Evolutionary conservation across 2,113 vertebrate genomes (phyloP).

Genomic region (Centropus bengalensis): DNA sequence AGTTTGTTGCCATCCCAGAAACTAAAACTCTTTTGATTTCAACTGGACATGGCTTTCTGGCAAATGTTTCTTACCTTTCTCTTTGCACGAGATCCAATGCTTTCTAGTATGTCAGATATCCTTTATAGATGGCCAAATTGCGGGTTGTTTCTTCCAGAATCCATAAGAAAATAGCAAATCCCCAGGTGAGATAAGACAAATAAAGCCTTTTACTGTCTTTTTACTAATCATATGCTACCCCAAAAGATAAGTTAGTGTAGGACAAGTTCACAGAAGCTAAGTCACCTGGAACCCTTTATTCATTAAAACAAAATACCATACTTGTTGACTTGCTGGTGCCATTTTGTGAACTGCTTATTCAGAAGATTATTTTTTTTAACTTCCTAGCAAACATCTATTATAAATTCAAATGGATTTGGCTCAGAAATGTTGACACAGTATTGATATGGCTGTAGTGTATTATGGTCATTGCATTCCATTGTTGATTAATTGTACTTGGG

Average conservation of each 20-base stretch:
- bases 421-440: neutral
- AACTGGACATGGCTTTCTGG: neutral
- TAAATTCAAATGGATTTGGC: neutral
- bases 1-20: neutral
- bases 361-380: neutral
- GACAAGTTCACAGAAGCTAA: neutral
- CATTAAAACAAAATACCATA: neutral
- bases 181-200: neutral
- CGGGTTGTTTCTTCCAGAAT: neutral
- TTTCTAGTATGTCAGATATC: neutral
- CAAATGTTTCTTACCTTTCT: neutral
- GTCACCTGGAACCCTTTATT: neutral
- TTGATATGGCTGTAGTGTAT: neutral
- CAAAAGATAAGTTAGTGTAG: neutral
- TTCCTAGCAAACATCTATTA: neutral
- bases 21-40: neutral
- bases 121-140: neutral
- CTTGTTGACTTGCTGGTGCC: neutral
- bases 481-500: neutral
- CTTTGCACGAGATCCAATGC: neutral
- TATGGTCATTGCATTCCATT: neutral
- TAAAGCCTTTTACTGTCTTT: neutral
- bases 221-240: neutral
- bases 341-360: neutral
- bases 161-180: neutral